phyloP scores from a whole-genome alignment of 2,888 invertebrate species.

The Fragum whitleyi region DNA sequence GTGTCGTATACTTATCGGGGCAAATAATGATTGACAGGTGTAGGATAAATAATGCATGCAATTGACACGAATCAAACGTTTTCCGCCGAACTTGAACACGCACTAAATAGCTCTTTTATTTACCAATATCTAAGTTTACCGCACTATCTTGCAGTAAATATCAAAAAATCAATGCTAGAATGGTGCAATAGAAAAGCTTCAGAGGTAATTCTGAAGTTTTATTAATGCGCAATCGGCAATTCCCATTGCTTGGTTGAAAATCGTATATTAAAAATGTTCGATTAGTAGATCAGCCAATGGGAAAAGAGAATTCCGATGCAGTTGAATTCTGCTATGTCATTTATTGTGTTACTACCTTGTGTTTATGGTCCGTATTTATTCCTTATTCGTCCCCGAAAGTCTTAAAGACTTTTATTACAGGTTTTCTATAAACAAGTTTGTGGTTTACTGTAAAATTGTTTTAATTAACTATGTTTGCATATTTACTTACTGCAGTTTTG shows the following conservation, averaged over 20 bases:
- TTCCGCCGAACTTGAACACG: slow-evolving; percentile 20
- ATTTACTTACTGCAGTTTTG: too few relatives aligned
- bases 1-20: slow-evolving; percentile 47
- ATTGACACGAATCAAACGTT: slow-evolving; percentile 25
- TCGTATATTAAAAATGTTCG: slow-evolving; percentile 16
- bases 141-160: not conserved
- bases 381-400: too few relatives aligned
- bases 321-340: slow-evolving; percentile 15
- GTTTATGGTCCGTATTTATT: too few relatives aligned
- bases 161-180: not conserved
- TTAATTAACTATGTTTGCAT: too few relatives aligned
- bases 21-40: slow-evolving; percentile 55
- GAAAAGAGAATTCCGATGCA: not conserved
- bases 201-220: slow-evolving; percentile 12
- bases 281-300: slow-evolving; percentile 2
- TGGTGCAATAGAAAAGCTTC: slow-evolving; percentile 1
- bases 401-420: too few relatives aligned
- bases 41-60: slow-evolving; percentile 21
- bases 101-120: slow-evolving; percentile 17
- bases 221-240: not conserved
- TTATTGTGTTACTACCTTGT: not conserved
- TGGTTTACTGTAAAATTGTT: too few relatives aligned
- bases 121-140: slow-evolving; percentile 17
- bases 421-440: too few relatives aligned
- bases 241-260: slow-evolving; percentile 7